Conservation (phyloP, 2,797 vertebrate species). For the Lycodopsis pacificus region DNA sequence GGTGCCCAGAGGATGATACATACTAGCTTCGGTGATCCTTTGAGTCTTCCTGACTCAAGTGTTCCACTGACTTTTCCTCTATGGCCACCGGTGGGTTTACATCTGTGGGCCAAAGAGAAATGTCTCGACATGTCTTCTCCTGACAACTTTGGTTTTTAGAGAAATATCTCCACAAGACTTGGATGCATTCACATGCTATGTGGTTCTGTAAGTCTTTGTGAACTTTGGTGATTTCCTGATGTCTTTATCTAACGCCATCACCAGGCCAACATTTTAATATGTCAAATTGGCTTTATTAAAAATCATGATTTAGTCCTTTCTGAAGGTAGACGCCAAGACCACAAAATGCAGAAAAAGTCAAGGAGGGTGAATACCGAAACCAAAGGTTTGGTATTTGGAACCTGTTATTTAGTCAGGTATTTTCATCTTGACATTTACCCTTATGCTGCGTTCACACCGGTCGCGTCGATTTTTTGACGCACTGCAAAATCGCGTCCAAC, state of each 20-base stretch:
- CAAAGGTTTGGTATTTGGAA: background rate
- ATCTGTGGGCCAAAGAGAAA: background rate
- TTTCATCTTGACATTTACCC: slow-evolving; percentile 24
- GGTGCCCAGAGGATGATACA: background rate
- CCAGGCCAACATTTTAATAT: background rate
- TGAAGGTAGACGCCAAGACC: background rate
- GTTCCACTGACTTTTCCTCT: slow-evolving; percentile 1
- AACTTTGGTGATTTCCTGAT: background rate
- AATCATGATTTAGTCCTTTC: background rate
- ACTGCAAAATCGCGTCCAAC: too few relatives aligned
- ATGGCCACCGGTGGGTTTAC: background rate
- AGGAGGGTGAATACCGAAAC: background rate
- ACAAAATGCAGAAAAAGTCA: slow-evolving; percentile 13
- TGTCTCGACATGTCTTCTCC: background rate
- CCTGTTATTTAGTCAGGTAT: slow-evolving; percentile 1
- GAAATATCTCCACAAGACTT: background rate
- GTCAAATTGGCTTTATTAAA: background rate
- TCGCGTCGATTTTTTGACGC: too few relatives aligned
- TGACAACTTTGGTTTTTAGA: background rate
- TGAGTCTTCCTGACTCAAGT: background rate
- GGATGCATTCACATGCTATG: background rate
- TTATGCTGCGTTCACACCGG: too few relatives aligned
- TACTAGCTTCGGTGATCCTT: background rate
- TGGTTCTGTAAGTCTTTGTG: background rate
- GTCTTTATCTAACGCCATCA: background rate